These are phyloP conservation scores for Eublepharis macularius DNA, from an alignment of 2,113 vertebrate genomes.

Conservation along the genomic window DNA sequence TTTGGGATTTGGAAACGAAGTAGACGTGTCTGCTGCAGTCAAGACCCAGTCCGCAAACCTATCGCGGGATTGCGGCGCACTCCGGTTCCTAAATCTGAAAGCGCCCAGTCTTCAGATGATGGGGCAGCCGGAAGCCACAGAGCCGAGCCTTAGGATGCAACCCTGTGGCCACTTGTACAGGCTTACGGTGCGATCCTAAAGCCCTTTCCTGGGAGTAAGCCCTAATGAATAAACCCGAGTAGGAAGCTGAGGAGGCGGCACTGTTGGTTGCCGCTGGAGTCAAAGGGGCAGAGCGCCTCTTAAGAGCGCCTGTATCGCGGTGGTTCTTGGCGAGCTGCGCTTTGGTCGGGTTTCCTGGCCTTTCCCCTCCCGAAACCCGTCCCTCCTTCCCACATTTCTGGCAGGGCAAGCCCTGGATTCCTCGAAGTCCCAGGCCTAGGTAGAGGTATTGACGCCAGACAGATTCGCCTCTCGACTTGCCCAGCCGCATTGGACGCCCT, in stretches of 20 bases:
- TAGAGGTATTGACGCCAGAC: too few relatives aligned
- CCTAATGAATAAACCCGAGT: too few relatives aligned
- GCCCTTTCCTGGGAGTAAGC: too few relatives aligned
- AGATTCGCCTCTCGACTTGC: not conserved
- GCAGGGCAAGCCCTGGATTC: not conserved
- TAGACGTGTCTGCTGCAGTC: too few relatives aligned
- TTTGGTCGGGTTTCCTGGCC: not conserved
- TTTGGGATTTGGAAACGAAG: too few relatives aligned
- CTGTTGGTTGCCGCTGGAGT: too few relatives aligned
- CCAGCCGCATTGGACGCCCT: too few relatives aligned
- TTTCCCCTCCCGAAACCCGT: not conserved
- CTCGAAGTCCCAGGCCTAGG: not conserved
- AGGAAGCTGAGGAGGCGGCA: too few relatives aligned
- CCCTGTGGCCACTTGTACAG: not conserved
- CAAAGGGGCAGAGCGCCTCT: not conserved
- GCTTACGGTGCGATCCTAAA: too few relatives aligned
- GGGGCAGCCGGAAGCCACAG: not conserved
- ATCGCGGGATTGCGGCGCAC: too few relatives aligned
- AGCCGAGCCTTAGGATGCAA: not conserved
- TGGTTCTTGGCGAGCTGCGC: too few relatives aligned
- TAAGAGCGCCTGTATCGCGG: not conserved
- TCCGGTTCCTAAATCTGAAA: not conserved
- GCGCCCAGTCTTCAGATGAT: not conserved
- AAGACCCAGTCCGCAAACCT: not conserved
- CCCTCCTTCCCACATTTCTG: accelerated